phyloP scores from a whole-genome alignment of 30 jellyfish, hydroid and myxozoan species.

The Hydractinia echinata region DNA sequence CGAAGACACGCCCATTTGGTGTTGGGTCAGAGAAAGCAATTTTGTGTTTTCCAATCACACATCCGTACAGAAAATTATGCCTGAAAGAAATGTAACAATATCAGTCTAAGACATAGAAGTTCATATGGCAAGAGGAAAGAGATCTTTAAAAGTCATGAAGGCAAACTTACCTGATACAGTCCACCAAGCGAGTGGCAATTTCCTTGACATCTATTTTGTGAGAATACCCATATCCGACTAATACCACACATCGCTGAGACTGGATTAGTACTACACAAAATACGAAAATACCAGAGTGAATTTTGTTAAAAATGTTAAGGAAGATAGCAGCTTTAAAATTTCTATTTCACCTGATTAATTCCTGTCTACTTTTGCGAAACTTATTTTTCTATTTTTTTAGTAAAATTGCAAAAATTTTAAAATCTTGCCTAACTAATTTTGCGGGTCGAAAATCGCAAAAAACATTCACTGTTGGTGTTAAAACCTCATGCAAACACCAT shows the following conservation, averaged over 20 bases:
- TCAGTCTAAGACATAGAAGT: background rate
- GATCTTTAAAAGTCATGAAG: background rate
- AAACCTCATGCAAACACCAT: too few relatives aligned
- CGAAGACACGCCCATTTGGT: slow-evolving; percentile 85
- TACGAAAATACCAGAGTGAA: background rate
- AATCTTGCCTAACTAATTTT: too few relatives aligned
- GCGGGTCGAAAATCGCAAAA: too few relatives aligned
- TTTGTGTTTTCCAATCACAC: slow-evolving; percentile 58
- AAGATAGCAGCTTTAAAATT: background rate
- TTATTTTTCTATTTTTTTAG: too few relatives aligned
- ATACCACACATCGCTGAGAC: slow-evolving; percentile 93
- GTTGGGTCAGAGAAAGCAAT: slow-evolving; percentile 97
- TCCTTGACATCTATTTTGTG: slow-evolving; percentile 66
- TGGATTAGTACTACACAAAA: slow-evolving; percentile 66
- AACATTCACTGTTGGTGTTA: too few relatives aligned
- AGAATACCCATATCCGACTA: slow-evolving; percentile 85
- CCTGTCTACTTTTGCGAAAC: too few relatives aligned
- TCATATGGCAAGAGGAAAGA: background rate
- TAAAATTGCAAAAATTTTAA: too few relatives aligned
- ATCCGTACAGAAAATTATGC: slow-evolving; percentile 75
- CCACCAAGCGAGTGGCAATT: slow-evolving; percentile 71
- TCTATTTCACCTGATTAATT: background rate
- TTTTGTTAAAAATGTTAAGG: background rate
- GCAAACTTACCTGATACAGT: slow-evolving; percentile 68
- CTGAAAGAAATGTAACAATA: slow-evolving; percentile 33